phyloP scores from a whole-genome alignment of 1,140 invertebrate genomes.

The Nebria ingens region DNA sequence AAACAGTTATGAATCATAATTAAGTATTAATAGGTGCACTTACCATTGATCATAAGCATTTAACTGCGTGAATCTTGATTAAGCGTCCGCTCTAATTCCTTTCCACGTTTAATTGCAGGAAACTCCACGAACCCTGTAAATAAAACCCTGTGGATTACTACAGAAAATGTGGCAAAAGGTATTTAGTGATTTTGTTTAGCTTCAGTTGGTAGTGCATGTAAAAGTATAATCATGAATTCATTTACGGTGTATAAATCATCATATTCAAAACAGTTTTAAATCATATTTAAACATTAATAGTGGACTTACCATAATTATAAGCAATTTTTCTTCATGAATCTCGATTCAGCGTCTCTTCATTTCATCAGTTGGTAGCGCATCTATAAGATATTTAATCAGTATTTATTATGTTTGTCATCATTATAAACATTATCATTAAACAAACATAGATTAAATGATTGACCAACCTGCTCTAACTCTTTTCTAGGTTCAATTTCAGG shows the following conservation, averaged over 20 bases:
- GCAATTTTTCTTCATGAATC: too few species aligned
- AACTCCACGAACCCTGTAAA: not conserved
- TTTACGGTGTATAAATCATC: not conserved
- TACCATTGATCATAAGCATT: too few species aligned
- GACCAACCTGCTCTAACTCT: not conserved
- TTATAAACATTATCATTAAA: not conserved
- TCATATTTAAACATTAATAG: not conserved
- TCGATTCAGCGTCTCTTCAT: too few species aligned
- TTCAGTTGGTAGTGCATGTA: not conserved
- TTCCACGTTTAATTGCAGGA: not conserved
- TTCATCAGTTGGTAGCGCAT: not conserved
- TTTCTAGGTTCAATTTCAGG: not conserved
- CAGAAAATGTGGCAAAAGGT: not conserved
- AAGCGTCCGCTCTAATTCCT: too few species aligned
- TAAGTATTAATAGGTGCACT: not conserved
- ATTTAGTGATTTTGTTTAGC: slow-evolving; percentile 7
- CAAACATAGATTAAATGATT: not conserved
- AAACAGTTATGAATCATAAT: not conserved
- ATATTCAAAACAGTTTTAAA: not conserved
- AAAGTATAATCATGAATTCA: not conserved
- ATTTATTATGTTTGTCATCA: not conserved
- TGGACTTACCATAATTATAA: not conserved
- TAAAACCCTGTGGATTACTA: not conserved
- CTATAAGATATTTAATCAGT: not conserved
- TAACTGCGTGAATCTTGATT: too few species aligned